phyloP scores from a whole-genome alignment of 2,797 vertebrate species.

The Lemur catta region DNA sequence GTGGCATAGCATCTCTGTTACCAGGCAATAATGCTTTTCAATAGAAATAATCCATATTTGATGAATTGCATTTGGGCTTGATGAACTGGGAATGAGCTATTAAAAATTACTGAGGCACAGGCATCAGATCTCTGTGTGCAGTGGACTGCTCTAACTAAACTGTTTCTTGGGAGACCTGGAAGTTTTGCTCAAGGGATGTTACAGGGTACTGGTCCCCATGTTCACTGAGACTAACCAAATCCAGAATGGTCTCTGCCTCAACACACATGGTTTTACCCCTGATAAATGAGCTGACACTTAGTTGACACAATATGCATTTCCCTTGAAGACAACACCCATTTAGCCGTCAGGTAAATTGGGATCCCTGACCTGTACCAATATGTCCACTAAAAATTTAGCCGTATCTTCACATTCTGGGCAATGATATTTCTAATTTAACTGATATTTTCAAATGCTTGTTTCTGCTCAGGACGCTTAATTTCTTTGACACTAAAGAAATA shows the following conservation, averaged over 20 bases:
- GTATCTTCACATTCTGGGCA: not conserved
- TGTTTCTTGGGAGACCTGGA: not conserved
- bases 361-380: not conserved
- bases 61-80: not conserved
- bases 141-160: not conserved
- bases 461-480: not conserved
- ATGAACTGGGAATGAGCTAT: not conserved
- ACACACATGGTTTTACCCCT: accelerated
- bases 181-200: not conserved
- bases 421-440: not conserved
- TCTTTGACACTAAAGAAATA: not conserved
- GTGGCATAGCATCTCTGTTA: not conserved
- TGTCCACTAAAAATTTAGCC: not conserved
- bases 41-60: not conserved
- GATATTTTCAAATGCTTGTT: not conserved
- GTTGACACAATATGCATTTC: not conserved
- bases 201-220: not conserved
- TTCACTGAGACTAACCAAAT: not conserved
- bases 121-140: accelerated
- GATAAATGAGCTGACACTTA: not conserved
- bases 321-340: not conserved
- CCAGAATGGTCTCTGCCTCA: not conserved
- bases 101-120: no score
- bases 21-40: not conserved
- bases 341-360: no score